phyloP scores from a whole-genome alignment of 2,888 invertebrate species.

The Balanococcus diminutus region DNA sequence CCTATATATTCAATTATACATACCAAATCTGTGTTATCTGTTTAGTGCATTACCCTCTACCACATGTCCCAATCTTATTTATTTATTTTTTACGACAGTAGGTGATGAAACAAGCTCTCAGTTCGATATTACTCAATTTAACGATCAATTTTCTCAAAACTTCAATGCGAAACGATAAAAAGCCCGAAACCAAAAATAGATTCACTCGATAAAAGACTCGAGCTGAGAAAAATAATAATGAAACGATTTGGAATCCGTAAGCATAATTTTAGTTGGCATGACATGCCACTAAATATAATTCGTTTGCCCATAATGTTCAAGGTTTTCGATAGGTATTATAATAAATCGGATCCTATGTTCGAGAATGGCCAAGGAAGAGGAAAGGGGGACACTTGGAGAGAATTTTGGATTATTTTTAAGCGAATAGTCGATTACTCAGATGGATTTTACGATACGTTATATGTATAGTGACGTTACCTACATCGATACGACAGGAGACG shows the following conservation, averaged over 20 bases:
- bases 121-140: not conserved
- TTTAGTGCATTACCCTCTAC: not conserved
- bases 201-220: not conserved
- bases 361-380: not conserved
- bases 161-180: not conserved
- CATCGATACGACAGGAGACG: not conserved
- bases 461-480: too few relatives aligned
- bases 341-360: not conserved
- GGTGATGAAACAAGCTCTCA: not conserved
- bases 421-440: not conserved
- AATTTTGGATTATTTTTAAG: not conserved
- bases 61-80: not conserved
- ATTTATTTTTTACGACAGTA: not conserved
- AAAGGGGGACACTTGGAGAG: not conserved
- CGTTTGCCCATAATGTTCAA: constrained; percentile 10
- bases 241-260: not conserved
- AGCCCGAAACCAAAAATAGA: not conserved
- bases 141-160: not conserved
- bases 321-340: not conserved
- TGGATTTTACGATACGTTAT: not conserved
- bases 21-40: not conserved
- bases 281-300: not conserved
- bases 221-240: not conserved
- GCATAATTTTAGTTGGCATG: constrained; percentile 4
- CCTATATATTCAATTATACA: not conserved